These are phyloP conservation scores for Chloroclystis v-ata DNA, from an alignment of 2,888 invertebrate species.

Conservation along the genomic window DNA sequence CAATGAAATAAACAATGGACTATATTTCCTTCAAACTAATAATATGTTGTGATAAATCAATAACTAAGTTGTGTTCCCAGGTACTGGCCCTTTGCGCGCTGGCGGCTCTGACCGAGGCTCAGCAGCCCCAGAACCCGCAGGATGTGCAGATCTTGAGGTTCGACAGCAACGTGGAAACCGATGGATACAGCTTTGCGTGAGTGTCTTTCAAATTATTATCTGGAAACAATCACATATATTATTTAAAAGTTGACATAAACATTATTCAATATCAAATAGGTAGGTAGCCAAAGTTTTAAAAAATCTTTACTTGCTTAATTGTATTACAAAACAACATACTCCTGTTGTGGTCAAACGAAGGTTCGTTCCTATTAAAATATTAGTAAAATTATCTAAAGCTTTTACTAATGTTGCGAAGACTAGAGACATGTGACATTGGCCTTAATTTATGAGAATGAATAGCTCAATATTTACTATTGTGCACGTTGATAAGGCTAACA, in stretches of 20 bases:
- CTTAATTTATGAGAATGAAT: conserved; percentile 21
- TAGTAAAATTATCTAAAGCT: neutral
- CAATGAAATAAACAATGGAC: too few species aligned
- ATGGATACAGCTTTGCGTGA: conserved; percentile 83
- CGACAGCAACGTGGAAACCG: conserved; percentile 80
- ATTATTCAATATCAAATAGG: too few species aligned
- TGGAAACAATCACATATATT: too few species aligned
- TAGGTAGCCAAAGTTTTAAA: too few species aligned
- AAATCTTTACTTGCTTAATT: too few species aligned
- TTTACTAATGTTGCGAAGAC: conserved; percentile 14
- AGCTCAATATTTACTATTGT: neutral
- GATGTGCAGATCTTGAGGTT: conserved; percentile 78
- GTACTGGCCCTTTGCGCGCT: conserved; percentile 54
- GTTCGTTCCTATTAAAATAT: neutral
- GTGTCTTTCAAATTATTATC: too few species aligned
- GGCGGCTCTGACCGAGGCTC: conserved; percentile 54
- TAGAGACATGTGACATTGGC: conserved; percentile 19
- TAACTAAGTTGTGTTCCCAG: too few species aligned
- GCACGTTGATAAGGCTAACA: neutral
- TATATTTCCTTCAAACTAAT: too few species aligned
- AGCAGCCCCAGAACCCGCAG: conserved; percentile 61
- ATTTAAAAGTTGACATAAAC: too few species aligned
- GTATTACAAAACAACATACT: neutral
- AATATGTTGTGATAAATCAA: too few species aligned
- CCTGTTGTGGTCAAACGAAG: neutral